Percentiles rank a stretch among this genome's conserved stretches.
These are phyloP conservation scores for Macquaria australasica DNA, from an alignment of 2,113 vertebrate species.

Conservation along the genomic window DNA sequence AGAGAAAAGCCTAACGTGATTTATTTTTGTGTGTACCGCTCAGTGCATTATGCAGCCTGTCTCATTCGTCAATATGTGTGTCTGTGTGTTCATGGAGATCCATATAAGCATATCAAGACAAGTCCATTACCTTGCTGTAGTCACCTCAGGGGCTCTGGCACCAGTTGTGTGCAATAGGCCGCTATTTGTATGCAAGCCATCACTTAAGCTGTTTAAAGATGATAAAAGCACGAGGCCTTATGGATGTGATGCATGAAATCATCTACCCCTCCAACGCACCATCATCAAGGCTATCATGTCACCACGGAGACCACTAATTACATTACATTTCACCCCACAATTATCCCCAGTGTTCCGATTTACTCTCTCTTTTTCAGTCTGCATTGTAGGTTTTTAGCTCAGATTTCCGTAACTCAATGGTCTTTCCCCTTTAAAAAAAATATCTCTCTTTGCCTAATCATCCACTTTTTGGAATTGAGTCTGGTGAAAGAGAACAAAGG, in stretches of 20 bases:
- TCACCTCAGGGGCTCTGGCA: slow-evolving; percentile 43
- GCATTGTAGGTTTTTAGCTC: neutral
- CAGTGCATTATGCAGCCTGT: slow-evolving; percentile 23
- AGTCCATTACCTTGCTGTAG: slow-evolving; percentile 51
- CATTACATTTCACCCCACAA: slow-evolving; percentile 19
- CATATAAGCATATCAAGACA: slow-evolving; percentile 42
- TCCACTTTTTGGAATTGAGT: slow-evolving; percentile 28
- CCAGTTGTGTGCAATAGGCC: neutral
- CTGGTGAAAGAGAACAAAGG: slow-evolving; percentile 32
- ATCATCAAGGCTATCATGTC: slow-evolving; percentile 32
- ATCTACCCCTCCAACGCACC: slow-evolving; percentile 39
- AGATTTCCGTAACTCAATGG: neutral
- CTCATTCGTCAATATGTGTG: slow-evolving; percentile 23
- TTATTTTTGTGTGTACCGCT: slow-evolving; percentile 25
- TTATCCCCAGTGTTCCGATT: slow-evolving; percentile 31
- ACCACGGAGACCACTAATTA: slow-evolving; percentile 54
- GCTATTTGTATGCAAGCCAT: slow-evolving; percentile 61
- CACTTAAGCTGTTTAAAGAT: slow-evolving; percentile 69
- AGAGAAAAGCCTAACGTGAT: slow-evolving; percentile 44
- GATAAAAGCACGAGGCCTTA: slow-evolving; percentile 52
- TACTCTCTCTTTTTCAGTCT: neutral
- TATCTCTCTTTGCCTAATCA: neutral
- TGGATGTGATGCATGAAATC: slow-evolving; percentile 60
- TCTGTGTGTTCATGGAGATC: slow-evolving; percentile 7
- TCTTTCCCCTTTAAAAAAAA: neutral